phyloP scores from a whole-genome alignment of 2,797 vertebrate species.

The Notolepis coatsorum region DNA sequence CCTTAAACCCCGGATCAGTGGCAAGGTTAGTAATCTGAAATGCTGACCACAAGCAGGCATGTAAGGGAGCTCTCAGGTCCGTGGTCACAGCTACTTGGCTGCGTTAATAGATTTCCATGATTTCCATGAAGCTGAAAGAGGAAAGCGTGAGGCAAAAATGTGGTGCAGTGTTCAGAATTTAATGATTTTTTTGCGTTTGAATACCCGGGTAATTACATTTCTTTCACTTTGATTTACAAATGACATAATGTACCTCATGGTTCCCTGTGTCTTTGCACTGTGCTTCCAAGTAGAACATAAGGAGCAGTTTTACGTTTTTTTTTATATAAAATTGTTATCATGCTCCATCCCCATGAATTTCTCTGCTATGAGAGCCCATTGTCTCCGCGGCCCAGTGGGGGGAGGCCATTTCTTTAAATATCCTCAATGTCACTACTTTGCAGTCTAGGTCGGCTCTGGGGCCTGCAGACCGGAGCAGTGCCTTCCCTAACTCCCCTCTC shows the following conservation, averaged over 20 bases:
- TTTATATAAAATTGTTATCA: conserved; percentile 46
- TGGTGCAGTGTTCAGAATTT: not conserved
- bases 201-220: not conserved
- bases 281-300: conserved; percentile 12
- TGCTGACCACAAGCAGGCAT: conserved; percentile 44
- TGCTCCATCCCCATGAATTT: conserved; percentile 44
- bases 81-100: conserved; percentile 16
- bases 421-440: conserved; percentile 61
- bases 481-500: conserved; percentile 40
- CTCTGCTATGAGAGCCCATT: conserved; percentile 41
- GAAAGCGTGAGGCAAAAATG: too few species aligned
- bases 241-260: not conserved
- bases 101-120: conserved; percentile 21
- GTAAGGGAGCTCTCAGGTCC: conserved; percentile 35
- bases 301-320: not conserved
- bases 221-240: conserved; percentile 1
- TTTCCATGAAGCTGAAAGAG: not conserved
- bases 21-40: conserved; percentile 59
- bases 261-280: not conserved
- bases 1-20: conserved; percentile 65
- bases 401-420: conserved; percentile 74
- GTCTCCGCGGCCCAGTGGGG: conserved; percentile 58
- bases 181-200: not conserved
- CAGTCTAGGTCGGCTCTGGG: conserved; percentile 65
- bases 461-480: conserved; percentile 60